Evolutionary conservation across 2,888 invertebrate species (phyloP).

Genomic region (Heliothis peltigera): DNA sequence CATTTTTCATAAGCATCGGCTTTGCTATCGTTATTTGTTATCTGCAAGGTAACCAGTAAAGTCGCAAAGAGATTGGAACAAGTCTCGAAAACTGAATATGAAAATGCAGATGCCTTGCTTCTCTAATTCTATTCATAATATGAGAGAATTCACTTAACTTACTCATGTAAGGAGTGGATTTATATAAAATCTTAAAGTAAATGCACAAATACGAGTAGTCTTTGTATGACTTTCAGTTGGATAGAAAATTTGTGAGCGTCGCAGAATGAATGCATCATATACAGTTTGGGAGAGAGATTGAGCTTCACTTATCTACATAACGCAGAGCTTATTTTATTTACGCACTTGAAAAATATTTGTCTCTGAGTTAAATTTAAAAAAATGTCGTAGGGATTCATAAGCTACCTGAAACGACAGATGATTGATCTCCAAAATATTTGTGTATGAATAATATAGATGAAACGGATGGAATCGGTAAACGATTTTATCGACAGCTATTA

Average conservation of each 20-base stretch:
- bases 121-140: slow-evolving; percentile 20
- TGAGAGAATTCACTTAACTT: slow-evolving; percentile 36
- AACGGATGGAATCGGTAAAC: not conserved
- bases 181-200: slow-evolving; percentile 59
- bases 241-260: slow-evolving; percentile 66
- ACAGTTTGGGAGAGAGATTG: slow-evolving; percentile 51
- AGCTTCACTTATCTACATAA: slow-evolving; percentile 54
- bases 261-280: slow-evolving; percentile 64
- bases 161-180: slow-evolving; percentile 22
- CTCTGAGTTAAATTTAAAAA: not conserved
- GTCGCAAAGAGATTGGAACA: slow-evolving; percentile 70
- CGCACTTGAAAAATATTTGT: slow-evolving; percentile 44
- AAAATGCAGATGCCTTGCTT: slow-evolving; percentile 30
- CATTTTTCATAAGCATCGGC: slow-evolving; percentile 71
- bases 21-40: slow-evolving; percentile 69
- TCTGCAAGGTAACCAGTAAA: slow-evolving; percentile 60
- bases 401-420: slow-evolving; percentile 5
- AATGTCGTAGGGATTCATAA: slow-evolving; percentile 12
- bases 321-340: slow-evolving; percentile 35
- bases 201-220: slow-evolving; percentile 60
- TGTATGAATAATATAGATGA: not conserved
- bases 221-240: slow-evolving; percentile 57
- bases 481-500: slow-evolving; percentile 13
- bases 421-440: not conserved
- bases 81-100: slow-evolving; percentile 62